Evolutionary conservation across 92 coral and sea anemone species (phyloP), one percentile per base, ranked within the genome.

Genomic region (Porites evermanni): DNA sequence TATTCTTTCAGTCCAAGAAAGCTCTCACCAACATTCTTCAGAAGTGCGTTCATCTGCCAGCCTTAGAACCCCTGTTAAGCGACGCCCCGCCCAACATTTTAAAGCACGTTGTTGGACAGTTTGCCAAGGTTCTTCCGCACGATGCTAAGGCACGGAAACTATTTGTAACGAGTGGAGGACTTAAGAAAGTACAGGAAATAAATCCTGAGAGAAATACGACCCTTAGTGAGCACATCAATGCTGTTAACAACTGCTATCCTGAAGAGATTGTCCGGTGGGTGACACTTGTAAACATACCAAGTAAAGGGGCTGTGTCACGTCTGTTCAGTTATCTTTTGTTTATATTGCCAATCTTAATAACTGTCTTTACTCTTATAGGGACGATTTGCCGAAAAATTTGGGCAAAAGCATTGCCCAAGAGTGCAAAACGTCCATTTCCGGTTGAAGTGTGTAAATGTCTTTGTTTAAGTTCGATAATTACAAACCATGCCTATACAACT

Each of bases 161-260:
- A 82, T 97, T 97, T 92, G 99, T 97, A 24, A 97, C 98, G 5
- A 97, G 97, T 88, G 99, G 99, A 68, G 98, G 99, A 47, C 91
- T 97, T 69, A 95, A 92, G 83, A 97, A 95, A 69, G 98, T 97
- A 16, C 99, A 97, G 68, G 96, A 95, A 70, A 97, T 97, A 84
- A 97, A 97, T 60, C 96, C 98, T 0, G 99, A 97, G 24, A 94
- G 97, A 38, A 96, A 96, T 69, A 90, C 97, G 68, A 96, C 95
- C 3, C 95, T 97, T 29, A 93, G 85, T 64, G 99, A 97, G 64
- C 92, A 97, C 86, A 97, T 97, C 86, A 95, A 92, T 78, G 89
- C 95, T 67, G 95, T 97, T 91, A 97, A 97, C 88, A 95, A 95
- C 89, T 97, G 99, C 74, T 97, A 91, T 60, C 99, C 99, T 67